These are phyloP conservation scores for Heliconius congener DNA, from an alignment of 1,140 invertebrate genomes.

Conservation along the genomic window DNA sequence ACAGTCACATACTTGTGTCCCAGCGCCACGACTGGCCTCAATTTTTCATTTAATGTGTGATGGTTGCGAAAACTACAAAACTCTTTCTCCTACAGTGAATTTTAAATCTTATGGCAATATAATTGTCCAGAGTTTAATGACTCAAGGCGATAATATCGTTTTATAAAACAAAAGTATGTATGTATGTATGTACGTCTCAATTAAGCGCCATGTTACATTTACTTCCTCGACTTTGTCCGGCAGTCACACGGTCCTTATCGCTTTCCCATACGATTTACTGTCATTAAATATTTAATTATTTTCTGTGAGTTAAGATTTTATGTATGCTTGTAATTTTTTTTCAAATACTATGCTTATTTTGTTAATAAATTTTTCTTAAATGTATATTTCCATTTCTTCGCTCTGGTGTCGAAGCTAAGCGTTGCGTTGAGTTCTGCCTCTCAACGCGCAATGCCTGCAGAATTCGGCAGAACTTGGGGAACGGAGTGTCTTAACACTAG, in stretches of 20 bases:
- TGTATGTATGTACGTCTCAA: conserved; percentile 20
- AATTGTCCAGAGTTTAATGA: background rate
- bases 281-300: conserved; percentile 44
- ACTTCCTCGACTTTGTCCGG: conserved; percentile 39
- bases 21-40: too few species aligned
- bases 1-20: too few species aligned
- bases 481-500: too few species aligned
- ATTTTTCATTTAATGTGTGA: background rate
- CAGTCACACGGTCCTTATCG: conserved; percentile 50
- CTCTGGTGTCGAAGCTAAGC: too few species aligned
- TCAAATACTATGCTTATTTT: background rate
- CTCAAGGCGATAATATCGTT: conserved; percentile 17
- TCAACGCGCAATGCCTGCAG: too few species aligned
- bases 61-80: background rate
- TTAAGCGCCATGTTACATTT: conserved; percentile 30
- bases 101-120: background rate
- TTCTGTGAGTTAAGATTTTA: background rate
- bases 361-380: too few species aligned
- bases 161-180: conserved; percentile 23
- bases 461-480: too few species aligned
- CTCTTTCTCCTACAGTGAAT: background rate
- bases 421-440: too few species aligned
- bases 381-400: too few species aligned
- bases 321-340: conserved; percentile 1
- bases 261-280: conserved; percentile 50